Base-by-base conservation (phyloP, 1,140 invertebrate species). In the Meloidogyne floridensis region DNA sequence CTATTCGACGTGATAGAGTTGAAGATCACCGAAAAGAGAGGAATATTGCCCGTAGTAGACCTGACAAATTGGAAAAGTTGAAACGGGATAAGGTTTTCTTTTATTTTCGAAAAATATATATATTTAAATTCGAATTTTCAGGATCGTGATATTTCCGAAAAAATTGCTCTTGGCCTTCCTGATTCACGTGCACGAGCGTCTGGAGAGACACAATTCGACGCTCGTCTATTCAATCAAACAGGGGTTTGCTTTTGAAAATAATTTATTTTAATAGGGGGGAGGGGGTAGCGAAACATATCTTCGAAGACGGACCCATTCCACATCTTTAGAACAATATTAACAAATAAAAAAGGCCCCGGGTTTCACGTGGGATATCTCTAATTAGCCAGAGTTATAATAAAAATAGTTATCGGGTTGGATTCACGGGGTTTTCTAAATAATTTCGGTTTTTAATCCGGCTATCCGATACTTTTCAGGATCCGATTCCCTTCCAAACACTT, bases 101-200 rank as follows among this genome's bases (percentile, higher is more conserved):
- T 99, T 90, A 97, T 99, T 80, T 97, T 95, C 82, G 97, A 99
- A 90, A 95, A 98, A 7, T 47, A 20, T 11, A 0, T 42, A 32
- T 7, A 5, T n/a, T 32, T 54, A 51, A 74, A 32, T n/a, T 32
- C 15, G 11, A 15, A 10, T 43, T 73, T 54, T 6, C 5, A 47
- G 43, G 53, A 51, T 74, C 72, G 72, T 54, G 43, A 47, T 51
- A 74, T 74, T 4, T n/a, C 15, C 8, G 43, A 65, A 11, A 65
- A 74, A 92, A 98, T 99, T 87, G 98, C 97, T 0, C 92, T 99
- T 6, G 97, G 97, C 5, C 90, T 98, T 90, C 97, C 97, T 0
- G 88, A 90, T 82, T 75, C 87, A n/a, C 77, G 84, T 6, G 83
- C 80, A n/a, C 83, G 76, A 59, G 69, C 15, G 15, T 65, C 54